phyloP scores from a whole-genome alignment of 2,888 invertebrate species.

The Teleogryllus oceanicus region DNA sequence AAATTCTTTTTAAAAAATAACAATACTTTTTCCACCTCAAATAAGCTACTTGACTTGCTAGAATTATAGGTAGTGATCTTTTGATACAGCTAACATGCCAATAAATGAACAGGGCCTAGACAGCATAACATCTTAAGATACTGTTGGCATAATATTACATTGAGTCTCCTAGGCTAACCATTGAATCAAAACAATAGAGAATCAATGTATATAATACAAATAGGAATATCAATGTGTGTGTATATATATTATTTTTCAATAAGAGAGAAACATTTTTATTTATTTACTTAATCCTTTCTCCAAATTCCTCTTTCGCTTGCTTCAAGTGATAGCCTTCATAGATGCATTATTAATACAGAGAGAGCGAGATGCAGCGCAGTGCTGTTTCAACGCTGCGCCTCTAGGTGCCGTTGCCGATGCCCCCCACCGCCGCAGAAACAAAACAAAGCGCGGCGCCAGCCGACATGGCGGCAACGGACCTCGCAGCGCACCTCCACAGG shows the following conservation, averaged over 20 bases:
- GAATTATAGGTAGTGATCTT: conserved; percentile 18
- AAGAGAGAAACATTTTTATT: conserved; percentile 1
- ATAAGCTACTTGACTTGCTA: conserved; percentile 30
- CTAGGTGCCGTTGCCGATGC: neutral
- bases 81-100: conserved; percentile 27
- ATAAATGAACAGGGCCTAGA: conserved; percentile 21
- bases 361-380: neutral
- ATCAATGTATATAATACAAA: conserved; percentile 18
- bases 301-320: neutral
- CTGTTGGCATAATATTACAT: conserved; percentile 7
- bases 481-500: too few species aligned
- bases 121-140: conserved; percentile 18
- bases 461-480: neutral
- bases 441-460: neutral
- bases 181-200: neutral
- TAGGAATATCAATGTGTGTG: conserved; percentile 9
- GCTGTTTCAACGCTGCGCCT: neutral
- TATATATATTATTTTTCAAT: conserved; percentile 10
- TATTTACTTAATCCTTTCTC: neutral
- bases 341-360: neutral
- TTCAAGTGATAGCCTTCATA: neutral
- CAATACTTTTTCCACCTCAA: conserved; percentile 34
- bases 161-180: conserved; percentile 18
- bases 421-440: neutral
- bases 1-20: conserved; percentile 38